Conservation (phyloP, 2,113 vertebrate species). For the Anhinga rufa region DNA sequence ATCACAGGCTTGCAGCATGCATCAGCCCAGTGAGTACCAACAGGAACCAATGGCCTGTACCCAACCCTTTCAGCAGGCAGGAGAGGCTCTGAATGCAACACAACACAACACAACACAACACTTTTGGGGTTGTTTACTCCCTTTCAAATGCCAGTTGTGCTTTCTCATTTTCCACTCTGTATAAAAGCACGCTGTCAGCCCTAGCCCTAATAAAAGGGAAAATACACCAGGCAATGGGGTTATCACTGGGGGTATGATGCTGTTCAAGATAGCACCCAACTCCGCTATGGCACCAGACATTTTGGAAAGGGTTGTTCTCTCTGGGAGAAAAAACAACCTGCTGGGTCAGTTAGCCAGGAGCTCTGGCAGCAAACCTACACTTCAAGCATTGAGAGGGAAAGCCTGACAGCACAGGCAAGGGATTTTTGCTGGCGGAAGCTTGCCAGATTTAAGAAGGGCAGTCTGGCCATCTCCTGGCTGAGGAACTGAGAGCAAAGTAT, state of each 20-base stretch:
- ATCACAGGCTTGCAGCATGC: neutral
- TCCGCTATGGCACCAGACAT: rapidly evolving
- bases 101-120: neutral
- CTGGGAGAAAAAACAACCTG: neutral
- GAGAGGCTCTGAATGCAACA: neutral
- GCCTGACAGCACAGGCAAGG: neutral
- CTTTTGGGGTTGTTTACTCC: neutral
- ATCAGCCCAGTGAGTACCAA: neutral
- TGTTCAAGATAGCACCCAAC: neutral
- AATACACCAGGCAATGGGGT: rapidly evolving
- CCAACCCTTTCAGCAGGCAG: neutral
- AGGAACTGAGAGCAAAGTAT: neutral
- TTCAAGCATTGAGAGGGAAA: neutral
- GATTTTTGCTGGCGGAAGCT: neutral
- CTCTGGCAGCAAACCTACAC: neutral
- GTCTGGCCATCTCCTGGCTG: neutral
- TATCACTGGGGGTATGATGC: rapidly evolving
- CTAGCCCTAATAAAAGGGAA: neutral
- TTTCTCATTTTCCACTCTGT: neutral
- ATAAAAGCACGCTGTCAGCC: neutral
- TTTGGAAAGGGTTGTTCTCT: neutral
- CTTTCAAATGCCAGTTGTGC: neutral
- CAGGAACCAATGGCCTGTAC: rapidly evolving
- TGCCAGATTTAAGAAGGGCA: neutral
- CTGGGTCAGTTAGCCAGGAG: neutral